Evolutionary conservation across 1,140 invertebrate genomes (phyloP).

Genomic region (Radopholus similis): DNA sequence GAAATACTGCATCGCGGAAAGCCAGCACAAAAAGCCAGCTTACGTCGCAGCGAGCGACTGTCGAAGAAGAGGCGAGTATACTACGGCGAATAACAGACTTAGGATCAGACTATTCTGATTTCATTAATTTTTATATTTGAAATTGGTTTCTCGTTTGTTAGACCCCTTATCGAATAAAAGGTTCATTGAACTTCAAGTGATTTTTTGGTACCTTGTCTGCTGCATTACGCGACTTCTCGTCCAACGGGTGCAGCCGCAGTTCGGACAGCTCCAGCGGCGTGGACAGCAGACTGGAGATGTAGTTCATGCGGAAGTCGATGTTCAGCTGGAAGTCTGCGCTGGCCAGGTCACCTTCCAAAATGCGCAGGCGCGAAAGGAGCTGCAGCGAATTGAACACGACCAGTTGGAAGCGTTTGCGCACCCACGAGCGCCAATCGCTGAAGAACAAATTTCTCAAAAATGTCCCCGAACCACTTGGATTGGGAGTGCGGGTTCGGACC

Average conservation of each 20-base stretch:
- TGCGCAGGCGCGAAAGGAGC: conserved; percentile 11
- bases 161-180: too few species aligned
- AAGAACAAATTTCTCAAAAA: neutral
- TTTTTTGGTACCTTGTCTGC: too few species aligned
- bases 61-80: too few species aligned
- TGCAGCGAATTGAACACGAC: conserved; percentile 5
- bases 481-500: neutral
- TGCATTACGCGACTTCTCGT: conserved; percentile 35
- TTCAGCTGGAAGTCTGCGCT: conserved; percentile 20
- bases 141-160: too few species aligned
- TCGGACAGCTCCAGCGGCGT: conserved; percentile 16
- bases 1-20: too few species aligned
- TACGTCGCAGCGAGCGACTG: too few species aligned
- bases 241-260: conserved; percentile 11
- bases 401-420: neutral
- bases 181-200: too few species aligned
- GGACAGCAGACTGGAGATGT: conserved; percentile 34
- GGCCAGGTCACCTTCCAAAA: conserved; percentile 27
- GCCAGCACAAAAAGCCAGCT: too few species aligned
- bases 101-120: too few species aligned
- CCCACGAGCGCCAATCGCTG: conserved; percentile 20
- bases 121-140: too few species aligned
- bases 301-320: conserved; percentile 41
- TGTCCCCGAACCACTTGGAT: neutral
- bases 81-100: too few species aligned